Evolutionary conservation across 2,113 vertebrate genomes (phyloP).

Genomic region (Notiomystis cincta): DNA sequence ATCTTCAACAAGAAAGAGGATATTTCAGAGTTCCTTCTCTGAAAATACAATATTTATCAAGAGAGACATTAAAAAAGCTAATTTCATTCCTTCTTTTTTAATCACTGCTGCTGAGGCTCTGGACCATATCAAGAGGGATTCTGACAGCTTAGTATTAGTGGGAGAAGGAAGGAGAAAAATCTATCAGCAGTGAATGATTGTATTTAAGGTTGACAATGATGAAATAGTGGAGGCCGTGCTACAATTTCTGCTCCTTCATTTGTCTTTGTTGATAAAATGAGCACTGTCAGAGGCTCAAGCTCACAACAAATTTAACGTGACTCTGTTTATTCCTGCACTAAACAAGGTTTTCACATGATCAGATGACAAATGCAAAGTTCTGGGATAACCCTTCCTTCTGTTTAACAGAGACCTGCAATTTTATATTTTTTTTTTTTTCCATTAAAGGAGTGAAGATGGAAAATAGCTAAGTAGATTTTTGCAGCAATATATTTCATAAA

Average conservation of each 20-base stretch:
- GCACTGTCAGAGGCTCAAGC: conserved; percentile 59
- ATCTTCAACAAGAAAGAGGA: background rate
- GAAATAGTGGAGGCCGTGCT: background rate
- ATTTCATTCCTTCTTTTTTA: background rate
- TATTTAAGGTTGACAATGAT: conserved; percentile 66
- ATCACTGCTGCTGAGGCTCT: background rate
- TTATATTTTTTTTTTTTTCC: background rate
- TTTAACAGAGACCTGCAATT: background rate
- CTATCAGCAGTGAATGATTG: conserved; percentile 55
- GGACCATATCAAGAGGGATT: background rate
- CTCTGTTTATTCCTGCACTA: conserved; percentile 53
- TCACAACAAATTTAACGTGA: conserved; percentile 63
- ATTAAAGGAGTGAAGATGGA: background rate
- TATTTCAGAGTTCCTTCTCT: background rate
- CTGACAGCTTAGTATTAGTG: background rate
- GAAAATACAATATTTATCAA: background rate
- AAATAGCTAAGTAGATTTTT: background rate
- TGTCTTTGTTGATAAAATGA: conserved; percentile 72
- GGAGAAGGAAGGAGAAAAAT: conserved; percentile 6
- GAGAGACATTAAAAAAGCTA: background rate
- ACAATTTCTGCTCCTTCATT: conserved; percentile 68
- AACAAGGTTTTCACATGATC: conserved; percentile 39
- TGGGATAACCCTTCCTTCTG: background rate
- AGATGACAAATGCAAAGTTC: conserved; percentile 38
- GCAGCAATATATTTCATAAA: background rate